These are phyloP conservation scores for Halocaridina rubra DNA, from an alignment of 2,888 invertebrate genomes.

Conservation along the genomic window DNA sequence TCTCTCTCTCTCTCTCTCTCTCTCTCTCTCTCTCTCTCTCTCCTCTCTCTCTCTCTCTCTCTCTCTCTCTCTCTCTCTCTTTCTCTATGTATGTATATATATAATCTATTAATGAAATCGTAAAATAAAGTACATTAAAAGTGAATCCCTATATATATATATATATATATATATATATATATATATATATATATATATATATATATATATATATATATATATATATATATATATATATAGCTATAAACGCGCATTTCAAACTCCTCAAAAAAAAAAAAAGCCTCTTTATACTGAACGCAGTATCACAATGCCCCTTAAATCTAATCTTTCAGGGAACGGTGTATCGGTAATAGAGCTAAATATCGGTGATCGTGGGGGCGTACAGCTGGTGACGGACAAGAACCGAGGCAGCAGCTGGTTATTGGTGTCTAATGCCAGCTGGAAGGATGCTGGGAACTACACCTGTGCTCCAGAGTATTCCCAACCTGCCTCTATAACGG, in stretches of 20 bases:
- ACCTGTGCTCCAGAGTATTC: conserved; percentile 53
- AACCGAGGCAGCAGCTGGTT: conserved; percentile 52
- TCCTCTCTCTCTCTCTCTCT: background rate
- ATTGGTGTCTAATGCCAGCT: conserved; percentile 46
- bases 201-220: background rate
- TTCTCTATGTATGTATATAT: too few relatives aligned
- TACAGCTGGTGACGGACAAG: conserved; percentile 62
- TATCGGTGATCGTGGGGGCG: conserved; percentile 49
- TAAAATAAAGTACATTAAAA: too few relatives aligned
- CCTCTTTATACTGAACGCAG: background rate
- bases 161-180: background rate
- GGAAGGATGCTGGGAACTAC: conserved; percentile 60
- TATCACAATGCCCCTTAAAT: background rate
- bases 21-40: background rate
- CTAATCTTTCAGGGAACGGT: background rate
- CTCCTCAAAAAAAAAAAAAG: background rate
- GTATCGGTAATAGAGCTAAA: conserved; percentile 23
- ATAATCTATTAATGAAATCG: too few relatives aligned
- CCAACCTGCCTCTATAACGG: conserved; percentile 45
- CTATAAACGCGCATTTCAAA: background rate
- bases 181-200: background rate
- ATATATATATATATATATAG: background rate
- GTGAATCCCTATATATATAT: background rate
- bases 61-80: background rate
- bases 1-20: too few relatives aligned